phyloP scores from a whole-genome alignment of 2,888 invertebrate species.

The Alviniconcha strummeri region DNA sequence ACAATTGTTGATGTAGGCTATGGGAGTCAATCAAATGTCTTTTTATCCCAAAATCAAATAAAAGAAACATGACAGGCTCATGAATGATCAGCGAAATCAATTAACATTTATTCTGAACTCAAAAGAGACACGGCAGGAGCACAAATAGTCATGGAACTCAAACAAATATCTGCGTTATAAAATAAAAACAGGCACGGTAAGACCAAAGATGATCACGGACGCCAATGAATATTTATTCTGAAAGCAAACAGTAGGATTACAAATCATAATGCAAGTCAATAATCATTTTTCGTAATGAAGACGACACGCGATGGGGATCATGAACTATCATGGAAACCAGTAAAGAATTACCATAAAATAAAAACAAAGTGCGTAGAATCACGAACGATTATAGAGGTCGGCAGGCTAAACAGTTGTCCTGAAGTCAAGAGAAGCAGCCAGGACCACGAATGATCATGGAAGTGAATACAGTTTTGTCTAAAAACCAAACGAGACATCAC shows the following conservation, averaged over 20 bases:
- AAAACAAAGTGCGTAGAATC: no score
- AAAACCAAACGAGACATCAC: constrained; percentile 56
- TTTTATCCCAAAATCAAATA: background rate
- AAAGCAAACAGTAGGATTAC: background rate
- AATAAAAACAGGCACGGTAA: background rate
- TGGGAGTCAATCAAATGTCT: constrained; percentile 13
- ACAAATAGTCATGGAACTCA: background rate
- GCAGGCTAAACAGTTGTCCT: no score
- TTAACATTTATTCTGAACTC: no score
- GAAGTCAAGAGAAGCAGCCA: background rate
- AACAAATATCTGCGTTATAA: background rate
- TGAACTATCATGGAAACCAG: no score
- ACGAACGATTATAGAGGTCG: no score
- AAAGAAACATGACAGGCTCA: background rate
- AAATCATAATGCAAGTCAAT: constrained; percentile 43
- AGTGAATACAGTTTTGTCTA: background rate
- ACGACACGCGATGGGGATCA: no score
- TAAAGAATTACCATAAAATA: no score
- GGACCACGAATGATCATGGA: no score
- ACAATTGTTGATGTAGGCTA: no score
- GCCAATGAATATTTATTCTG: constrained; percentile 71
- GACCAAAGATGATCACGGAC: constrained; percentile 62
- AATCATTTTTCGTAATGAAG: constrained; percentile 31
- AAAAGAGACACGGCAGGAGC: constrained; percentile 54
- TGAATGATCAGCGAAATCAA: no score